These are phyloP conservation scores for Aelia acuminata DNA, from an alignment of 2,888 invertebrate genomes.

Conservation along the genomic window DNA sequence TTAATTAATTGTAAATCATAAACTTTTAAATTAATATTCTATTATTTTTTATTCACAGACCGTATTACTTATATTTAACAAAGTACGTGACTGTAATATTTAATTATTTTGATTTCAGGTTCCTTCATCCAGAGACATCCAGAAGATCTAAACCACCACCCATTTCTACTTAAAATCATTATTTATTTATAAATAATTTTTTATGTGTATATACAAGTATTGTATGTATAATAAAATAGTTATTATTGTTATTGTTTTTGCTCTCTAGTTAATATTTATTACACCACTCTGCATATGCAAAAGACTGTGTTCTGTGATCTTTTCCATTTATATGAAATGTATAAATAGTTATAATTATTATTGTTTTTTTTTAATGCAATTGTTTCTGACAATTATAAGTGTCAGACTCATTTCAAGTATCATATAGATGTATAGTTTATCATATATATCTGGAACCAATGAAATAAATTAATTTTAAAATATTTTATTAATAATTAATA, in stretches of 20 bases:
- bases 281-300: slow-evolving; percentile 28
- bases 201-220: not conserved
- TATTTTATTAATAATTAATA: not conserved
- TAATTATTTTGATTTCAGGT: slow-evolving; percentile 68
- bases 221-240: slow-evolving; percentile 19
- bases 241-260: slow-evolving; percentile 34
- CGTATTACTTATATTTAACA: not conserved
- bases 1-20: too few relatives aligned
- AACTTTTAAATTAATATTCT: not conserved
- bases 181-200: slow-evolving; percentile 27
- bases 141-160: slow-evolving; percentile 53
- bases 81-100: not conserved
- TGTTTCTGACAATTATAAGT: not conserved
- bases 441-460: not conserved
- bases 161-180: slow-evolving; percentile 20
- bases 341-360: not conserved
- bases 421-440: not conserved
- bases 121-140: slow-evolving; percentile 75
- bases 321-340: slow-evolving; percentile 19
- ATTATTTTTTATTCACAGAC: not conserved
- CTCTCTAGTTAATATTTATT: slow-evolving; percentile 47
- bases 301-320: slow-evolving; percentile 48
- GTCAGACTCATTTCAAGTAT: not conserved
- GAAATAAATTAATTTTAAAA: not conserved
- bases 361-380: not conserved